A percentile compares a stretch with the other conserved stretches of the same genome.
phyloP scores from a whole-genome alignment of 1,140 invertebrate species.

The Pseudomyrmex sp. region DNA sequence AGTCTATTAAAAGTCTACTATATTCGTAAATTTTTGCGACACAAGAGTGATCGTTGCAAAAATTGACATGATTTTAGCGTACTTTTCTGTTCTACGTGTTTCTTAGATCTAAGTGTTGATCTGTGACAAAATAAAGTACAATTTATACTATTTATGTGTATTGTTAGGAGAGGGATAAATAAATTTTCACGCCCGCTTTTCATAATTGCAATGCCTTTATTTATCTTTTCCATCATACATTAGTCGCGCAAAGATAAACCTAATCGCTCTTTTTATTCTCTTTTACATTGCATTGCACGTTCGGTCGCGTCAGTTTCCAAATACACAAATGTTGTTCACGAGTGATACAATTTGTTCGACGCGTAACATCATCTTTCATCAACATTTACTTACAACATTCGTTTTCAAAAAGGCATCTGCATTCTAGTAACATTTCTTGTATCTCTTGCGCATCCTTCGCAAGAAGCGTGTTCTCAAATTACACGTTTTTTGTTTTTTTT shows the following conservation, averaged over 20 bases:
- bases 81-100: background rate
- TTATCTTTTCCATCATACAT: slow-evolving; percentile 77
- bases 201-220: slow-evolving; percentile 81
- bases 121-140: too few relatives aligned
- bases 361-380: slow-evolving; percentile 47
- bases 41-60: background rate
- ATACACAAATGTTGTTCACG: slow-evolving; percentile 32
- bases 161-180: background rate
- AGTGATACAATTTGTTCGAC: slow-evolving; percentile 36
- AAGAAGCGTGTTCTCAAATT: slow-evolving; percentile 75
- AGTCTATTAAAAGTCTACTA: slow-evolving; percentile 1
- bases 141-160: background rate
- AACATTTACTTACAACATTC: slow-evolving; percentile 50
- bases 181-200: slow-evolving; percentile 7
- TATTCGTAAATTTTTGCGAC: slow-evolving; percentile 16
- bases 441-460: slow-evolving; percentile 40
- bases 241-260: slow-evolving; percentile 69
- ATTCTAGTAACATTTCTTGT: slow-evolving; percentile 68
- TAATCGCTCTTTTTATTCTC: slow-evolving; percentile 43
- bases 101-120: background rate
- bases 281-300: slow-evolving; percentile 44
- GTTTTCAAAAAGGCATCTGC: slow-evolving; percentile 67
- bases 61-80: slow-evolving; percentile 17
- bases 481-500: slow-evolving; percentile 61
- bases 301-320: slow-evolving; percentile 29